Percentiles rank a stretch among this genome's conserved stretches.
phyloP scores from a whole-genome alignment of 2,888 invertebrate genomes.

The Rhogogaster chlorosoma region DNA sequence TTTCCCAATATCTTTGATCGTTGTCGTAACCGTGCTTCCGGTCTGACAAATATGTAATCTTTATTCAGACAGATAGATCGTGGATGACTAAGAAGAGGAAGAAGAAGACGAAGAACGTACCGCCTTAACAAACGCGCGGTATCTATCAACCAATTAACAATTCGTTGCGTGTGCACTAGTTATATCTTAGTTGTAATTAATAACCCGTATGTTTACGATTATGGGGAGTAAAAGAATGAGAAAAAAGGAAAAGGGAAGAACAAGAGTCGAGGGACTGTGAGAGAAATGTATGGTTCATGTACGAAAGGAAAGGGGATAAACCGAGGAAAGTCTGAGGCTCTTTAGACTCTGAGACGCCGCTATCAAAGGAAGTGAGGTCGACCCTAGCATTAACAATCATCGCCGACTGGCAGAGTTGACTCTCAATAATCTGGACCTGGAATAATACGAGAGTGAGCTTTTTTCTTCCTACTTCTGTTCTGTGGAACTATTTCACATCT shows the following conservation, averaged over 20 bases:
- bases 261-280: slow-evolving; percentile 47
- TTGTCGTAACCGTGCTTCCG: slow-evolving; percentile 29
- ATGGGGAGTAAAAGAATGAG: slow-evolving; percentile 57
- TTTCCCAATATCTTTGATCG: slow-evolving; percentile 7
- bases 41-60: slow-evolving; percentile 14
- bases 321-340: slow-evolving; percentile 61
- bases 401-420: background rate
- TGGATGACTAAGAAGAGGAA: background rate
- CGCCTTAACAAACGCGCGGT: slow-evolving; percentile 48
- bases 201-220: slow-evolving; percentile 61
- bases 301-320: slow-evolving; percentile 52
- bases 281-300: slow-evolving; percentile 56
- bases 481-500: background rate
- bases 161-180: slow-evolving; percentile 60
- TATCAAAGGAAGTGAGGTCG: slow-evolving; percentile 78
- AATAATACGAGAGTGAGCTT: background rate
- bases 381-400: slow-evolving; percentile 61
- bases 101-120: background rate
- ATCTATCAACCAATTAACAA: slow-evolving; percentile 66
- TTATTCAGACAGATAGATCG: background rate
- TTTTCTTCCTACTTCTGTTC: background rate
- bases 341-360: slow-evolving; percentile 72
- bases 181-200: slow-evolving; percentile 70
- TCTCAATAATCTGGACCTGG: background rate
- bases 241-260: slow-evolving; percentile 54